A percentile compares a stretch with the other conserved stretches of the same genome.
Evolutionary conservation across 2,113 vertebrate species (phyloP).

Genomic region (Bos indicus): DNA sequence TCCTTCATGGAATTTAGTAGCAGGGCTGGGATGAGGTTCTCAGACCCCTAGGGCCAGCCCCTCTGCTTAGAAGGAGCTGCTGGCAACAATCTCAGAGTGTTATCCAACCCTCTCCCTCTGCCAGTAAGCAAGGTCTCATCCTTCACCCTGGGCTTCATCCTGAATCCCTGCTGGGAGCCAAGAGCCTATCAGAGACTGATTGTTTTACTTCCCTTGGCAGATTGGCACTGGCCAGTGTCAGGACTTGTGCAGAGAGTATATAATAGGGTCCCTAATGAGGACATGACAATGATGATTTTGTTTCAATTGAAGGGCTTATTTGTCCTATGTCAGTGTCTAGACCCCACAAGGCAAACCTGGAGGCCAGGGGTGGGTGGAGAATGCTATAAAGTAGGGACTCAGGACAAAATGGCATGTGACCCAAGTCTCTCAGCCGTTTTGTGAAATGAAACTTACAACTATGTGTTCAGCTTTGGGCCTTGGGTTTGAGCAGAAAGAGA

Average conservation of each 20-base stretch:
- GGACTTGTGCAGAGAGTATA: constrained; percentile 18
- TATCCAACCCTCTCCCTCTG: not conserved
- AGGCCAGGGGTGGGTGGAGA: not conserved
- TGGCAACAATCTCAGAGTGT: not conserved
- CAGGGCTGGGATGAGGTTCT: not conserved
- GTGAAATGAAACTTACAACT: not conserved
- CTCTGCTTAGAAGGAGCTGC: not conserved
- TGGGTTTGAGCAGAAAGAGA: not conserved
- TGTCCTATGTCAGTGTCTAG: constrained; percentile 16
- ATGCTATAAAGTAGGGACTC: constrained; percentile 7
- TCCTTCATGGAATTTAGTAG: not conserved
- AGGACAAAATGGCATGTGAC: not conserved
- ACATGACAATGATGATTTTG: constrained; percentile 21
- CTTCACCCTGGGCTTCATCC: not conserved
- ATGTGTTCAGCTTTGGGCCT: not conserved
- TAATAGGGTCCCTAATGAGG: constrained; percentile 30
- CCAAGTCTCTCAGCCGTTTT: not conserved
- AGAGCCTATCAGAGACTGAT: constrained; percentile 12
- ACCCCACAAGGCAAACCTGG: constrained; percentile 18
- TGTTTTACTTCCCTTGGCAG: constrained; percentile 38
- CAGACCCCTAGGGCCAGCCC: not conserved
- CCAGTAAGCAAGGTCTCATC: constrained; percentile 23
- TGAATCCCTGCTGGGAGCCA: constrained; percentile 10
- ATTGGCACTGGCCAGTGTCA: constrained; percentile 36
- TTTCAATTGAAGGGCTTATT: constrained; percentile 34